Conservation (phyloP, 2,113 vertebrate genomes). For the Heptranchias perlo region DNA sequence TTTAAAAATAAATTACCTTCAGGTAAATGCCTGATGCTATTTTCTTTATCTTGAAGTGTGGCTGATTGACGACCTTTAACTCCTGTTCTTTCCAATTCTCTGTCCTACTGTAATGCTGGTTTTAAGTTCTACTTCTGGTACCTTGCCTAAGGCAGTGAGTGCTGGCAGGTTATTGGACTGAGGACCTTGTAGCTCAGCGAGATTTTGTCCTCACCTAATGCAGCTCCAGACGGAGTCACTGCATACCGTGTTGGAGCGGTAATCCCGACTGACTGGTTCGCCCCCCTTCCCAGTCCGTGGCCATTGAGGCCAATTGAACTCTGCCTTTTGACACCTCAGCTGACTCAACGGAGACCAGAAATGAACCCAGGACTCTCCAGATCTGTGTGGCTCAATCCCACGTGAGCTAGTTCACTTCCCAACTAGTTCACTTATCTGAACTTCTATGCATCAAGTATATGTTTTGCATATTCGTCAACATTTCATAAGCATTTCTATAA, state of each 20-base stretch:
- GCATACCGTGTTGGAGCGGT: neutral
- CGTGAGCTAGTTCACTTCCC: neutral
- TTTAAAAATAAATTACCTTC: neutral
- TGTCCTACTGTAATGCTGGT: neutral
- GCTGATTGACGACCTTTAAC: neutral
- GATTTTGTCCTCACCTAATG: neutral
- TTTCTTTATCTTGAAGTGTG: neutral
- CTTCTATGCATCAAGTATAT: neutral
- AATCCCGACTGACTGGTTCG: neutral
- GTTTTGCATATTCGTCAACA: neutral
- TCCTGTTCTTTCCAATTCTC: neutral
- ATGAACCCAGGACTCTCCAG: neutral
- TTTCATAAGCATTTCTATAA: neutral
- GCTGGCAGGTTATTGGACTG: neutral
- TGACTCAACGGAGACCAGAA: neutral
- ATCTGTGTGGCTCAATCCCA: neutral
- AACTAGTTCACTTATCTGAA: neutral
- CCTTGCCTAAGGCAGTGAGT: neutral
- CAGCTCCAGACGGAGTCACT: neutral
- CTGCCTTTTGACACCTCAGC: no score
- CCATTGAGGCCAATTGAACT: neutral
- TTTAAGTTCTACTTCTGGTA: neutral
- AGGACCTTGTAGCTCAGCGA: neutral
- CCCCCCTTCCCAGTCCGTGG: neutral
- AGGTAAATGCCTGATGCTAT: slow-evolving; percentile 12